Base-by-base conservation (phyloP, 2,113 vertebrate species). In the Chamaetylas fuelleborni region DNA sequence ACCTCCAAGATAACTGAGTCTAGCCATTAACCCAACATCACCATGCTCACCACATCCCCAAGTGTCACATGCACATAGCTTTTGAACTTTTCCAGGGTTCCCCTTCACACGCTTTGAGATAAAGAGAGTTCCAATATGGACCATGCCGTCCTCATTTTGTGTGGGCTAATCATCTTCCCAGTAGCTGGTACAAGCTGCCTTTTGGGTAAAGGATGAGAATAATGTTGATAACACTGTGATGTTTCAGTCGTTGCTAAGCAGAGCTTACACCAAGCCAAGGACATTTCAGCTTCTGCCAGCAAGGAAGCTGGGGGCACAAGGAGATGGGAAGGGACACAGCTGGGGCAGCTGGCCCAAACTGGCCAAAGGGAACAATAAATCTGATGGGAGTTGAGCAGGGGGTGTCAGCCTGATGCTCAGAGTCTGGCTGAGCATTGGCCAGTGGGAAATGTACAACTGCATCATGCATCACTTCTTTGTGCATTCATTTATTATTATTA, bases 21-120 rank as follows among this genome's bases (percentile, higher is more conserved):
- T 24, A 54, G 12, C 74, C 29, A 6, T 25, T 19, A 70, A 42
- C 7, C 13, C 40, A 62, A 19, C 10, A 47, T 5, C 28, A 53
- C 18, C 0, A 0, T 12, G 11, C 36, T 58, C 45, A 36, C 11
- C 45, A 17, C 9, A 18, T 22, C 24, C 57, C 16, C 40, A 40
- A 4, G 13, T 40, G 56, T 24, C 34, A 56, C n/a, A 12, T 4
- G 7, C 19, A 40, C 4, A 5, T 12, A 62, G 29, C 6, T 40
- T 47, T 40, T 71, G 34, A 47, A 22, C 24, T 3, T 40, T 31
- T 25, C 40, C 40, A 62, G 65, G 11, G 12, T 2, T 47, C 12
- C 13, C 13, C 12, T 70, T n/a, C 23, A n/a, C 5, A 7, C 4
- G 28, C 7, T 56, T 76, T 6, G 20, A 73, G 47, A 48, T 15